Evolutionary conservation across 2,113 vertebrate species (phyloP), one percentile per base, ranked within the genome.

Genomic region (Saimiri boliviensis): DNA sequence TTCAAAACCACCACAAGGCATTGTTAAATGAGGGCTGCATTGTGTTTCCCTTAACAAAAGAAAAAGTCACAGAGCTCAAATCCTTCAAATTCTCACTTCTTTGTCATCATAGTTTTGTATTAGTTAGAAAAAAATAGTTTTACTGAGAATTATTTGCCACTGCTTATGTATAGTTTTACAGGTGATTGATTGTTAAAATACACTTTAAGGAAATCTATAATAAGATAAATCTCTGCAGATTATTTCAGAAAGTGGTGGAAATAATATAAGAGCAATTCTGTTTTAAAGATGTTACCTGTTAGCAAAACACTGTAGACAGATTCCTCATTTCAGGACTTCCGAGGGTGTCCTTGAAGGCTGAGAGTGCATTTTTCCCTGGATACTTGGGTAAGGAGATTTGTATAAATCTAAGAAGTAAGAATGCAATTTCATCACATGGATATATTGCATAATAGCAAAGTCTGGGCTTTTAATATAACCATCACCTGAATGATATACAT

Each of bases 1-100:
- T 77, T 96, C 63, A 79, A 74, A 93, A 79, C 40, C 84, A 79
- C 14, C 21, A 87, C 79, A n/a, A 82, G 80, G 94, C 76, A 85
- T 79, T 82, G 91, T 93, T 92, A 86, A 96, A 73, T 54, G 80
- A 96, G 47, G 12, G 1, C 47, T 87, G 56, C 76, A 68, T 79
- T 89, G 5, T 52, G 49, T 76, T 82, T 81, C 35, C 20, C 37
- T 89, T 58, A 84, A 66, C 42, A 37, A 91, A 86, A 47, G 80
- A 88, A 66, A 86, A 92, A 87, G 76, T 66, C 56, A 25, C 7
- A 45, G 73, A 47, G 32, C 42, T 81, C 35, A 74, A 79, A 93
- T 84, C 23, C 23, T 19, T 84, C 14, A 86, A 80, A 90, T 79
- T 52, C 60, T 94, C 68, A 52, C 27, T 85, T 91, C 68, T 91